Percentiles rank a stretch among this genome's conserved stretches.
Evolutionary conservation across 2,797 vertebrate species (phyloP).

Genomic region (Spinus olivaceus): DNA sequence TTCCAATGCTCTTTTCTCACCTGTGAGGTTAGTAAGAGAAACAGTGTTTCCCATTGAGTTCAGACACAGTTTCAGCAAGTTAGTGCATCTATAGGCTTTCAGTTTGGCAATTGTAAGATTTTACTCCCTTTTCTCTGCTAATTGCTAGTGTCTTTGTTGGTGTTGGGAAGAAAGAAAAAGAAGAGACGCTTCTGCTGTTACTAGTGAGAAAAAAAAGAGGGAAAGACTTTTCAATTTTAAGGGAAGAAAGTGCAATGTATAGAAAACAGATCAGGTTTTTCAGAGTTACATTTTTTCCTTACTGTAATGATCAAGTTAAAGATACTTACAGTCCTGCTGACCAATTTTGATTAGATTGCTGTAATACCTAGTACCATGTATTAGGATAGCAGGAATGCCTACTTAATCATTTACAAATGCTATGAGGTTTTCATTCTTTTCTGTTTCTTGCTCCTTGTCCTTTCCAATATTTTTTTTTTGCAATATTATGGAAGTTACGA

Average conservation of each 20-base stretch:
- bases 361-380: neutral
- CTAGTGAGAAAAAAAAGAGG: neutral
- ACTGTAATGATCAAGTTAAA: slow-evolving; percentile 2
- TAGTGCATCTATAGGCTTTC: neutral
- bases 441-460: neutral
- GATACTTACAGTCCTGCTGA: slow-evolving; percentile 22
- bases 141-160: neutral
- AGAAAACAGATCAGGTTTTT: neutral
- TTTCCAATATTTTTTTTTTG: neutral
- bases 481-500: slow-evolving; percentile 28
- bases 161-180: neutral
- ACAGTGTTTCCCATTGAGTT: neutral
- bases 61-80: neutral
- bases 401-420: neutral
- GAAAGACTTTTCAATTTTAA: neutral
- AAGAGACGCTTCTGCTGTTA: neutral
- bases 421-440: slow-evolving; percentile 24
- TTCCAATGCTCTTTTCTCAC: neutral
- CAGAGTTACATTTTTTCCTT: neutral
- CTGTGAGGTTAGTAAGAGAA: neutral
- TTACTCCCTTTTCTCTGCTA: neutral
- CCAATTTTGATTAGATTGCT: slow-evolving; percentile 31
- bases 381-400: neutral
- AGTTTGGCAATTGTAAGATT: neutral
- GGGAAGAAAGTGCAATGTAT: neutral